Percentiles rank a stretch among this genome's conserved stretches.
Evolutionary conservation across 1,140 invertebrate species (phyloP).

Genomic region (Trichomalopsis sarcophagae): DNA sequence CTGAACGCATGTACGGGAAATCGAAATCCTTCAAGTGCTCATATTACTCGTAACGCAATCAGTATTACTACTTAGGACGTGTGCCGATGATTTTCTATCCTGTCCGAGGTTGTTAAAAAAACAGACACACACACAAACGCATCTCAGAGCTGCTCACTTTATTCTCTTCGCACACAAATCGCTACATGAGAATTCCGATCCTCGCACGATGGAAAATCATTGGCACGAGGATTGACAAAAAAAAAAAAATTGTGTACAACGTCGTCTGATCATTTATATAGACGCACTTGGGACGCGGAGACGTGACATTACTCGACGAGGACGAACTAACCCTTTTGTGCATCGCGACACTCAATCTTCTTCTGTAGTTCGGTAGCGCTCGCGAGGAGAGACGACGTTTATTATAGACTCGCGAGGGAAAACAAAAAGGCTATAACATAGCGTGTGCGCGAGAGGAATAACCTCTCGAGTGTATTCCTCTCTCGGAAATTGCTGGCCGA

Average conservation of each 20-base stretch:
- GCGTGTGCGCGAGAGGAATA: constrained; percentile 18
- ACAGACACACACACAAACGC: too few species aligned
- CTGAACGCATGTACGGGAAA: too few species aligned
- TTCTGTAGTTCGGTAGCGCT: constrained; percentile 6
- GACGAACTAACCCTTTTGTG: neutral
- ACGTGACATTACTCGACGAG: neutral
- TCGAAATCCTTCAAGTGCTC: too few species aligned
- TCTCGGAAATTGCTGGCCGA: constrained; percentile 9
- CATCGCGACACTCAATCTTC: constrained; percentile 17
- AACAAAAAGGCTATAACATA: neutral
- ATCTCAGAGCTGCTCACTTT: too few species aligned
- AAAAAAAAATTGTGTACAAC: neutral
- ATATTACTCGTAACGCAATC: too few species aligned
- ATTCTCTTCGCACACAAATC: too few species aligned
- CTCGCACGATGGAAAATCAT: neutral
- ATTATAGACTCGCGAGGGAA: neutral
- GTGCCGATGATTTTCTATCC: constrained; percentile 1
- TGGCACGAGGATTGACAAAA: neutral
- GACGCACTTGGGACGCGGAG: neutral
- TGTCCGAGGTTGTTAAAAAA: too few species aligned
- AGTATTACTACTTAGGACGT: too few species aligned
- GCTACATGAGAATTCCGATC: neutral
- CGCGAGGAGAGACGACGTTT: neutral
- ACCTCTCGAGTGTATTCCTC: constrained; percentile 9
- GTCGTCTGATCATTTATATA: neutral